Conservation (phyloP, 2,888 invertebrate species). For the Prenolepis imparis region DNA sequence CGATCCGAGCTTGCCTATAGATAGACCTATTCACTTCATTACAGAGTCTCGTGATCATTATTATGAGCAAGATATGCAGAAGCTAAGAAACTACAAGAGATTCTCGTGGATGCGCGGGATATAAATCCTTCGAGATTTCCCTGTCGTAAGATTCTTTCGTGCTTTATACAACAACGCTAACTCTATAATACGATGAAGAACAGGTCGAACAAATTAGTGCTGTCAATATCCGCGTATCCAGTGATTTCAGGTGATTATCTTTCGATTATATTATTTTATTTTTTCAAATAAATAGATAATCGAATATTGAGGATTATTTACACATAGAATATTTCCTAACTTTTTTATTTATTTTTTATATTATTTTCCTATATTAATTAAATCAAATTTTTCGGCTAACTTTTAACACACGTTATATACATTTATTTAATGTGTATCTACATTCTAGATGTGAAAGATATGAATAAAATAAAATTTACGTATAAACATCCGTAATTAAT, state of each 20-base stretch:
- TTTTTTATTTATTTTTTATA: no score
- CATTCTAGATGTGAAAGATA: neutral
- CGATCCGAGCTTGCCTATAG: conserved; percentile 70
- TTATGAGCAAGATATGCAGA: conserved; percentile 5
- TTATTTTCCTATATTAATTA: no score
- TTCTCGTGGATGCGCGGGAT: conserved; percentile 4
- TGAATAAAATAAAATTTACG: neutral
- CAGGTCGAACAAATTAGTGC: conserved; percentile 57
- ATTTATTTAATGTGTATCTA: neutral
- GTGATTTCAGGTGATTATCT: neutral
- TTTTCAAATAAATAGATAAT: neutral
- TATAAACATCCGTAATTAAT: neutral
- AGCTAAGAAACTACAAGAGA: neutral
- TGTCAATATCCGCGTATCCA: neutral
- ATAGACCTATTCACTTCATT: conserved; percentile 76
- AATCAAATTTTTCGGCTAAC: neutral
- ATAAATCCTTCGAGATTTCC: no score
- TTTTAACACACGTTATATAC: neutral
- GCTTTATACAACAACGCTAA: conserved; percentile 53
- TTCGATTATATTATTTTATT: neutral
- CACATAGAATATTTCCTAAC: neutral
- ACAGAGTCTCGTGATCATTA: conserved; percentile 65
- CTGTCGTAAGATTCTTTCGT: conserved; percentile 9
- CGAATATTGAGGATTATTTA: neutral
- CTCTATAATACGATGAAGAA: conserved; percentile 77